Evolutionary conservation across 2,888 invertebrate species (phyloP).

Genomic region (Belgica antarctica): DNA sequence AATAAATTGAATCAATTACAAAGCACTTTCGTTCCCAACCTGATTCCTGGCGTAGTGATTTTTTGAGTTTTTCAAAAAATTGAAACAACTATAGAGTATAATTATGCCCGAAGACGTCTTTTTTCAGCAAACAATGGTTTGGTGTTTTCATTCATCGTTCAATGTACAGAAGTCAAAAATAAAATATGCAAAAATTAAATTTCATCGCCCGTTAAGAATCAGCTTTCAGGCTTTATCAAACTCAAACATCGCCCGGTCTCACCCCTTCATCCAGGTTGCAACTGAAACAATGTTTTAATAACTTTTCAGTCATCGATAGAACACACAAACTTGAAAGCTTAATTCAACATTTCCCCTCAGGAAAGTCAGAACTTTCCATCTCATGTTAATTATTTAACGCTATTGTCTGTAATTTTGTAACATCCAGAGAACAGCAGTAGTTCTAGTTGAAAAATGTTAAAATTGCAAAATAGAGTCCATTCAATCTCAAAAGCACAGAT

Average conservation of each 20-base stretch:
- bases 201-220: slow-evolving; percentile 1
- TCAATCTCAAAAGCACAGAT: not conserved
- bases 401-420: not conserved
- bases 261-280: too few relatives aligned
- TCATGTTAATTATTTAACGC: not conserved
- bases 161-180: not conserved
- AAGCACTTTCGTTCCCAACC: not conserved
- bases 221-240: slow-evolving; percentile 10
- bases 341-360: too few relatives aligned
- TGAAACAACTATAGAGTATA: slow-evolving; percentile 35
- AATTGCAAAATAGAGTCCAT: not conserved
- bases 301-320: not conserved
- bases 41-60: not conserved
- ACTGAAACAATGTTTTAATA: not conserved
- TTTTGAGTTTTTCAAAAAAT: slow-evolving; percentile 7
- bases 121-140: slow-evolving; percentile 1
- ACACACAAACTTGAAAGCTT: not conserved
- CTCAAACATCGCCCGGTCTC: too few relatives aligned
- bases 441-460: not conserved
- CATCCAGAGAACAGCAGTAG: not conserved
- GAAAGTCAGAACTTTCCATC: not conserved
- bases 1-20: slow-evolving; percentile 41
- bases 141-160: not conserved
- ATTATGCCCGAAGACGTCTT: slow-evolving; percentile 19
- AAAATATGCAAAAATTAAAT: slow-evolving; percentile 5